Percentiles rank a stretch among this genome's conserved stretches.
Evolutionary conservation across 2,888 invertebrate genomes (phyloP).

Genomic region (Drosophila greeni): DNA sequence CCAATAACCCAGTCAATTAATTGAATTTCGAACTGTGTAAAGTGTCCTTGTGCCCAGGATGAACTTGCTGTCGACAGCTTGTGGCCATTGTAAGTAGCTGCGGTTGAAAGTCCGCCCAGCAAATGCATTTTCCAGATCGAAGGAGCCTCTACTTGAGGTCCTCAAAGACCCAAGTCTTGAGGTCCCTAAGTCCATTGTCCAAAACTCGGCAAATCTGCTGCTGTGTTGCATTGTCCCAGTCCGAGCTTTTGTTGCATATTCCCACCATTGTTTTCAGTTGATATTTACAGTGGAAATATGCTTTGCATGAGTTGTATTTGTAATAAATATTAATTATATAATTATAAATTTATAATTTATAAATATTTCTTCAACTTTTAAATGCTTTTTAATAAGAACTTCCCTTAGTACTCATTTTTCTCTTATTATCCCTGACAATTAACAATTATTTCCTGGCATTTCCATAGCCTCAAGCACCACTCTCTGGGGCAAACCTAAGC

Average conservation of each 20-base stretch:
- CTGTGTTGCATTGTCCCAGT: slow-evolving; percentile 33
- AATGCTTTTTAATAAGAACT: too few species aligned
- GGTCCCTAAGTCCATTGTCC: slow-evolving; percentile 3
- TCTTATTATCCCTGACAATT: too few species aligned
- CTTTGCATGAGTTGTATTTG: not conserved
- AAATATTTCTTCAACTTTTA: not conserved
- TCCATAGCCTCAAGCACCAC: not conserved
- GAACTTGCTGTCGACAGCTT: slow-evolving; percentile 59
- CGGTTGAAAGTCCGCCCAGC: slow-evolving; percentile 41
- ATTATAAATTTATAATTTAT: not conserved
- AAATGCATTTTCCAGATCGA: slow-evolving; percentile 45
- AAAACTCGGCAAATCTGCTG: not conserved
- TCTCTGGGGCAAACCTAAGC: slow-evolving; percentile 18
- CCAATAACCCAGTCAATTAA: not conserved
- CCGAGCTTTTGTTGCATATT: slow-evolving; percentile 13
- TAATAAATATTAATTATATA: not conserved
- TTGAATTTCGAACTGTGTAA: not conserved
- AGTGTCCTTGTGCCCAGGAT: slow-evolving; percentile 7
- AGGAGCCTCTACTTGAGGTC: not conserved
- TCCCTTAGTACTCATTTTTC: too few species aligned
- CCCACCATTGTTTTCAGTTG: slow-evolving; percentile 11
- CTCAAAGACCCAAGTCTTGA: not conserved
- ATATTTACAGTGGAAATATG: slow-evolving; percentile 23
- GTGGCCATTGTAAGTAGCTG: slow-evolving; percentile 57
- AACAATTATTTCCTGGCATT: not conserved